Evolutionary conservation across 92 coral and sea anemone genomes (phyloP), one percentile per base, ranked within the genome.

Genomic region (Porites divaricata): DNA sequence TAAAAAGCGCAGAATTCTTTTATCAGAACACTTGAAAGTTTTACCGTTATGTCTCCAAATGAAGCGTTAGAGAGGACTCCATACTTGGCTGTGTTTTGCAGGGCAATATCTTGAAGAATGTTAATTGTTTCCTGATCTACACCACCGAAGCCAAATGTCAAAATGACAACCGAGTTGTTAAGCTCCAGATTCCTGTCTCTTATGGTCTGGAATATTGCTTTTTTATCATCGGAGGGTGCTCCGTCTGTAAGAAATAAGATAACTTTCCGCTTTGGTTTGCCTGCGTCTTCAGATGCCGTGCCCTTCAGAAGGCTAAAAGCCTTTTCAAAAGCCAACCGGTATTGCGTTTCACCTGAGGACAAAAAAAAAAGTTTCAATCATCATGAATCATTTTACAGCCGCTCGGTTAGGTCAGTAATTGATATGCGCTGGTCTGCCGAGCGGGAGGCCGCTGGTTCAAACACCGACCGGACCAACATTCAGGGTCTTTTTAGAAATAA

Each of bases 241-340:
- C 95, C 95, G 53, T 92, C 93, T 8, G 95, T 92, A 8, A 92
- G 70, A 78, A 92, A 92, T 20, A 92, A 63, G 10, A 92, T 86
- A n/a, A 92, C 91, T 15, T 82, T 88, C 22, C 49, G 57, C 50
- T 48, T 81, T n/a, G 20, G 74, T 49, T 73, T 63, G 6, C 68
- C 77, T 11, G 86, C 20, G 35, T 71, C 77, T 17, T 35, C 41
- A 51, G 87, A 9, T 16, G 21, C 16, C 1, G 85, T 70, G 17
- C 57, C 59, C 63, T 65, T 80, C n/a, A 87, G 28, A 2, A 87
- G 72, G 11, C 52, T 22, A 73, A 87, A 87, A 16, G 90, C 90
- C 54, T 87, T 80, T 59, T 80, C 74, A 16, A 87, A 80, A 8
- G 90, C 90, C 19, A 26, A 57, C 41, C 20, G 24, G 67, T 72